These are phyloP conservation scores for Tetraneura akinire DNA, from an alignment of 1,140 invertebrate species.

Conservation along the genomic window DNA sequence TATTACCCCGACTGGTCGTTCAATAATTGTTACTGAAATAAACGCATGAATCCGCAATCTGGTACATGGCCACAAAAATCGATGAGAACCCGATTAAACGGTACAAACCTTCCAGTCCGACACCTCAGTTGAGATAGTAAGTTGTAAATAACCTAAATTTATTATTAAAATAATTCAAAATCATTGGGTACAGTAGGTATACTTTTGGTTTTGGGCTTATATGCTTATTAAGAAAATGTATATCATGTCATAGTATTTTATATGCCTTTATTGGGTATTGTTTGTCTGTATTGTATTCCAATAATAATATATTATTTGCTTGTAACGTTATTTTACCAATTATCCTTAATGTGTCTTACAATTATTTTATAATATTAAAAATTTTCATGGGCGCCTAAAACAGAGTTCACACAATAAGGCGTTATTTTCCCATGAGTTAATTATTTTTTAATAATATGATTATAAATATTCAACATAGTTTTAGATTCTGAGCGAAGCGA, in stretches of 20 bases:
- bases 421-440: too few relatives aligned
- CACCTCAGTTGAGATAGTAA: constrained; percentile 50
- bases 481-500: too few relatives aligned
- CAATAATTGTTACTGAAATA: constrained; percentile 46
- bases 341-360: background rate
- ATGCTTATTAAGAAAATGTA: constrained; percentile 27
- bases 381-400: too few relatives aligned
- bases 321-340: background rate
- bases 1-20: constrained; percentile 31
- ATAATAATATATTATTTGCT: constrained; percentile 6
- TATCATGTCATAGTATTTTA: background rate
- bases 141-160: constrained; percentile 48
- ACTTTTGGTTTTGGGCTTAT: constrained; percentile 36
- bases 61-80: constrained; percentile 51
- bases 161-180: constrained; percentile 32
- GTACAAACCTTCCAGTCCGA: constrained; percentile 49
- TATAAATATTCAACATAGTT: too few relatives aligned
- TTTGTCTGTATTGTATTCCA: background rate
- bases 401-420: too few relatives aligned
- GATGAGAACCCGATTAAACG: constrained; percentile 51
- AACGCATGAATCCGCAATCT: constrained; percentile 50
- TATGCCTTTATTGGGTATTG: constrained; percentile 6
- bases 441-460: too few relatives aligned
- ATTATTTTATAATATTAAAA: too few relatives aligned
- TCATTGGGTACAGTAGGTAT: constrained; percentile 25